phyloP scores from a whole-genome alignment of 1,140 invertebrate species.

The Trachelipus rathkii region DNA sequence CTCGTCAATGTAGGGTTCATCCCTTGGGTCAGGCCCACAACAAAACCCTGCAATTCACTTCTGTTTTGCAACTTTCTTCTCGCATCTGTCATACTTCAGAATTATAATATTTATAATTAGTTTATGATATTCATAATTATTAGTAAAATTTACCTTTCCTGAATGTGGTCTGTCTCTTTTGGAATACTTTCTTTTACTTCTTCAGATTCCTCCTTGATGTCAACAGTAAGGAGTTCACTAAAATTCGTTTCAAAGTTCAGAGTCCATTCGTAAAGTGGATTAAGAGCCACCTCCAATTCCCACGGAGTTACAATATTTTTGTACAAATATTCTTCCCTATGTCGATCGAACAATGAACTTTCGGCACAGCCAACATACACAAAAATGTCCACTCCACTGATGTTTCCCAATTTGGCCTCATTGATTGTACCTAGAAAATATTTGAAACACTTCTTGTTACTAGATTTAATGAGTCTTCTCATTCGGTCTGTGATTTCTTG shows the following conservation, averaged over 20 bases:
- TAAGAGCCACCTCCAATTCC: slow-evolving; percentile 85
- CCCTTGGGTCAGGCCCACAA: too few relatives aligned
- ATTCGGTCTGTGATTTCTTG: slow-evolving; percentile 69
- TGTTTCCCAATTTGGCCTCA: slow-evolving; percentile 87
- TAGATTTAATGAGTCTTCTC: slow-evolving; percentile 65
- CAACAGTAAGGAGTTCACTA: slow-evolving; percentile 52
- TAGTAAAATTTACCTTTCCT: too few relatives aligned
- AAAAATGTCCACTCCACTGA: slow-evolving; percentile 86
- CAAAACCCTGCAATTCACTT: too few relatives aligned
- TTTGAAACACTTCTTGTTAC: slow-evolving; percentile 82
- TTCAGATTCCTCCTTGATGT: background rate
- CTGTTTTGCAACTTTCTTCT: too few relatives aligned
- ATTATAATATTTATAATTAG: too few relatives aligned
- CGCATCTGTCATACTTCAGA: too few relatives aligned
- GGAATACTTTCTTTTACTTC: background rate
- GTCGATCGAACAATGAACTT: slow-evolving; percentile 69
- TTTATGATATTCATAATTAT: too few relatives aligned
- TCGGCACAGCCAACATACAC: slow-evolving; percentile 86
- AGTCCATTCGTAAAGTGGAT: slow-evolving; percentile 57
- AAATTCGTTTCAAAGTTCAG: slow-evolving; percentile 71
- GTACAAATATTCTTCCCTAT: slow-evolving; percentile 68
- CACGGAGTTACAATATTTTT: slow-evolving; percentile 86
- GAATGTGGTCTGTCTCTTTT: too few relatives aligned
- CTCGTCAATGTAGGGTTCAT: too few relatives aligned
- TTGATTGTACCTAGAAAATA: slow-evolving; percentile 88